phyloP scores from a whole-genome alignment of 2,888 invertebrate species.

The Orchesellides sinensis region DNA sequence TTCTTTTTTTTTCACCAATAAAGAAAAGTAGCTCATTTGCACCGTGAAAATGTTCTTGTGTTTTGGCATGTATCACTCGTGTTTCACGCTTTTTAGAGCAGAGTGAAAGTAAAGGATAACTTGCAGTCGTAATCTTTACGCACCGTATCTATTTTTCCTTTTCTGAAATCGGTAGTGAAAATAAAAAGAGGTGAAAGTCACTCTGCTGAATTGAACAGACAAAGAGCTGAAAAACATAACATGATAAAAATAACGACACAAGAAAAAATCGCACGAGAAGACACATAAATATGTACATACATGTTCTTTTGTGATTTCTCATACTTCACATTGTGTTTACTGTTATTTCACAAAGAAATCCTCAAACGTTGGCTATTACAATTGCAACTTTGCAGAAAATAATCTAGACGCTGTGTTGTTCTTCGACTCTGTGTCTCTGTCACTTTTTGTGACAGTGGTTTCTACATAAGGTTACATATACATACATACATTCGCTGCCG shows the following conservation, averaged over 20 bases:
- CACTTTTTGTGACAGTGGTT: not conserved
- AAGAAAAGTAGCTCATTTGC: constrained; percentile 54
- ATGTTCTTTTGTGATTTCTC: constrained; percentile 51
- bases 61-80: constrained; percentile 64
- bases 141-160: not conserved
- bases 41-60: constrained; percentile 61
- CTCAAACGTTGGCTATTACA: constrained; percentile 21
- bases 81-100: constrained; percentile 60
- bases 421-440: not conserved
- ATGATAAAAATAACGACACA: constrained; percentile 18
- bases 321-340: constrained; percentile 35
- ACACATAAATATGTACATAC: constrained; percentile 22
- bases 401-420: constrained; percentile 19
- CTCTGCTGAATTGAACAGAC: too few species aligned
- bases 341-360: constrained; percentile 16
- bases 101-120: constrained; percentile 43
- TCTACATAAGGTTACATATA: not conserved
- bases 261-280: constrained; percentile 24
- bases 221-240: not conserved
- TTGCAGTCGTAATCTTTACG: not conserved
- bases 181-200: too few species aligned
- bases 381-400: constrained; percentile 40
- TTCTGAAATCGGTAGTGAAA: not conserved
- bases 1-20: constrained; percentile 48
- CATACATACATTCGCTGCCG: not conserved